A percentile compares a stretch with the other conserved stretches of the same genome.
Conservation (phyloP, 2,888 invertebrate genomes). For the Laothoe populi region DNA sequence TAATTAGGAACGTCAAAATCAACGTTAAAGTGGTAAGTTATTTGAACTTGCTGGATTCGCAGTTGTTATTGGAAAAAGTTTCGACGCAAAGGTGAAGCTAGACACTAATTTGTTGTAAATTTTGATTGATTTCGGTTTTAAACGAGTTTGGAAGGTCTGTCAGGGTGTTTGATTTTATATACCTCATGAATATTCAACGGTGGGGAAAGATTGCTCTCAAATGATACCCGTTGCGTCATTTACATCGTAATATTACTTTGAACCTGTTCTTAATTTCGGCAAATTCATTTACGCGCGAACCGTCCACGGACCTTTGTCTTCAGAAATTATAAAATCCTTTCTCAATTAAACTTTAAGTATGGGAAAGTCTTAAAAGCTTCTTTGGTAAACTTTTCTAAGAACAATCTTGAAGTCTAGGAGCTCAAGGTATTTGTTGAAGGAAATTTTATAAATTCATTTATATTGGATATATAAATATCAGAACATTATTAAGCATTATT, state of each 20-base stretch:
- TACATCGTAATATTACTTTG: slow-evolving; percentile 11
- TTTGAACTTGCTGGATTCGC: slow-evolving; percentile 47
- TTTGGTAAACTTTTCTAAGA: neutral
- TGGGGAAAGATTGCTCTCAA: neutral
- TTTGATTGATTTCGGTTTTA: slow-evolving; percentile 58
- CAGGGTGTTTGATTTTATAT: slow-evolving; percentile 36
- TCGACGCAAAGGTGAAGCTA: slow-evolving; percentile 44
- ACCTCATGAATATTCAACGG: slow-evolving; percentile 35
- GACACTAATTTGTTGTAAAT: slow-evolving; percentile 51
- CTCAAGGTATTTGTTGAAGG: too few relatives aligned
- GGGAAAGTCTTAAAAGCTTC: neutral
- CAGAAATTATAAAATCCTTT: neutral
- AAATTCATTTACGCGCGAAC: slow-evolving; percentile 19
- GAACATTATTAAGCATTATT: too few relatives aligned
- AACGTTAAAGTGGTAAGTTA: slow-evolving; percentile 55
- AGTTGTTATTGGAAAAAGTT: slow-evolving; percentile 53
- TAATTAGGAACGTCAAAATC: slow-evolving; percentile 38
- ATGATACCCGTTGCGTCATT: slow-evolving; percentile 3
- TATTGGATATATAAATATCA: too few relatives aligned
- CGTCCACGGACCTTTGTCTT: neutral
- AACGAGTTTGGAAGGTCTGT: slow-evolving; percentile 35
- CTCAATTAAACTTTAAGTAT: neutral
- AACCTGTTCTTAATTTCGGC: slow-evolving; percentile 5
- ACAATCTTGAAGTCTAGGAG: neutral
- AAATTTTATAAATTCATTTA: too few relatives aligned